Conservation (phyloP, 1,140 invertebrate genomes). For the Aphaenogaster floridana region DNA sequence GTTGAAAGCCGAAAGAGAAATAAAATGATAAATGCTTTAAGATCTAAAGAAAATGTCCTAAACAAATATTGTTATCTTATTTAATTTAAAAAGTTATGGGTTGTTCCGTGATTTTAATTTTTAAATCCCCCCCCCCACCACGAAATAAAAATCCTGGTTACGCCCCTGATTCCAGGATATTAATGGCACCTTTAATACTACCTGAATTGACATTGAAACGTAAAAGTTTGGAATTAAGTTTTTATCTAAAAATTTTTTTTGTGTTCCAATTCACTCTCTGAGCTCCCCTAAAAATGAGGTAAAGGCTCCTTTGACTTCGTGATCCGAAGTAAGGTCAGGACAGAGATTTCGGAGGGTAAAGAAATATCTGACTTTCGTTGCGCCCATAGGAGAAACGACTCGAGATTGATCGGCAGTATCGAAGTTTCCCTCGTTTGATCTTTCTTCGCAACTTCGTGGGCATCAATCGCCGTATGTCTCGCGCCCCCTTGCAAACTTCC, state of each 20-base stretch:
- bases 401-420: slow-evolving; percentile 61
- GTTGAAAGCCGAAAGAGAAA: too few relatives aligned
- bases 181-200: background rate
- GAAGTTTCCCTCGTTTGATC: slow-evolving; percentile 60
- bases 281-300: background rate
- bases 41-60: too few relatives aligned
- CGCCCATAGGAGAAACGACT: slow-evolving; percentile 40
- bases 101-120: too few relatives aligned
- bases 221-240: background rate
- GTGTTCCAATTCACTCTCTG: background rate
- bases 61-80: too few relatives aligned
- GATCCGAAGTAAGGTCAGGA: background rate
- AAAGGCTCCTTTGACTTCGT: slow-evolving; percentile 1
- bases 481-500: slow-evolving; percentile 30
- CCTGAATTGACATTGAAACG: background rate
- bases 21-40: too few relatives aligned
- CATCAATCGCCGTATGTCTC: slow-evolving; percentile 56
- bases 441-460: slow-evolving; percentile 47
- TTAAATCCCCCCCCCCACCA: too few relatives aligned
- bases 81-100: too few relatives aligned
- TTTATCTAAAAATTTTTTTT: background rate
- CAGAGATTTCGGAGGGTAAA: slow-evolving; percentile 25
- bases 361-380: slow-evolving; percentile 34
- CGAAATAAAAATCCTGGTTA: too few relatives aligned
- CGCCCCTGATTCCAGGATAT: background rate